Conservation (phyloP, 2,888 invertebrate species). For the Charanyca ferruginea region DNA sequence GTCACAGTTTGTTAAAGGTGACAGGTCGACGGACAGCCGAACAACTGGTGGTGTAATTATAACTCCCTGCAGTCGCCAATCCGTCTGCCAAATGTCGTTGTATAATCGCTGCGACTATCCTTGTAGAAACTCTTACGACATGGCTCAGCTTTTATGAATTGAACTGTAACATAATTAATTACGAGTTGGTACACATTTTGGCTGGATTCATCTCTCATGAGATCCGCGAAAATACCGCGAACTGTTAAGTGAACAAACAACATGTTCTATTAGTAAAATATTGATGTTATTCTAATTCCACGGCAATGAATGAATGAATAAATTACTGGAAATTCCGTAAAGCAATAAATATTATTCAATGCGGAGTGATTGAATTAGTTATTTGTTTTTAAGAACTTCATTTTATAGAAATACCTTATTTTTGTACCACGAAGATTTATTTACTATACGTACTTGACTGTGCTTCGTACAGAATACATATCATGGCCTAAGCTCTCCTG, state of each 20-base stretch:
- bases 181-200: not conserved
- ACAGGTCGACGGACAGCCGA: slow-evolving; percentile 39
- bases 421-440: not conserved
- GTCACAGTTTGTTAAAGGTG: slow-evolving; percentile 33
- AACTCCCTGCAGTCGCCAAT: slow-evolving; percentile 43
- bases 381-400: not conserved
- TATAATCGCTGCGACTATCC: slow-evolving; percentile 15
- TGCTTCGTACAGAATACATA: too few species aligned
- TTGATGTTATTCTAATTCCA: slow-evolving; percentile 45
- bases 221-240: slow-evolving; percentile 6
- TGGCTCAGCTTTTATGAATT: slow-evolving; percentile 24
- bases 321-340: slow-evolving; percentile 19
- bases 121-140: slow-evolving; percentile 1
- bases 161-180: slow-evolving; percentile 9
- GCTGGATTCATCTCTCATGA: slow-evolving; percentile 18
- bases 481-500: too few species aligned
- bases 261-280: slow-evolving; percentile 33
- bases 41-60: slow-evolving; percentile 40
- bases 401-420: not conserved
- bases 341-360: slow-evolving; percentile 36
- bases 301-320: slow-evolving; percentile 33
- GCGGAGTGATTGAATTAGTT: slow-evolving; percentile 13
- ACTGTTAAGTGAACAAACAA: slow-evolving; percentile 27
- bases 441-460: not conserved
- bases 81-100: slow-evolving; percentile 50